Percentiles rank a stretch among this genome's conserved stretches.
phyloP scores from a whole-genome alignment of 2,113 vertebrate species.

The Uria aalge region DNA sequence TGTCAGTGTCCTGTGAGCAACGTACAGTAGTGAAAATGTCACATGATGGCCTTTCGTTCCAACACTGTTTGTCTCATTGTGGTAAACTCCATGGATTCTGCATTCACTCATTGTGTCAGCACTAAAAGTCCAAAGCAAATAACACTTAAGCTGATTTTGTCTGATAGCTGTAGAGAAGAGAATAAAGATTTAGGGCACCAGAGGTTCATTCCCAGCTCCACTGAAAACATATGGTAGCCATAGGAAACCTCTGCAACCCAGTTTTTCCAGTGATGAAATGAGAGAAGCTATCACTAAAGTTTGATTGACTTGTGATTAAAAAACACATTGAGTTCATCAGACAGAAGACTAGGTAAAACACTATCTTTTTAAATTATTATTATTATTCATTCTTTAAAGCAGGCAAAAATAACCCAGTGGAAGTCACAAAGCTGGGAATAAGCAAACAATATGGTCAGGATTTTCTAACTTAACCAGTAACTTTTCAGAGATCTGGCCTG shows the following conservation, averaged over 20 bases:
- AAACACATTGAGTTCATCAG: neutral
- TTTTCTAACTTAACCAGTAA: neutral
- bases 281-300: neutral
- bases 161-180: neutral
- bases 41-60: neutral
- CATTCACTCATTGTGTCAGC: neutral
- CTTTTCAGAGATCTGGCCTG: neutral
- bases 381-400: neutral
- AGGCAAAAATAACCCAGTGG: neutral
- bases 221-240: neutral
- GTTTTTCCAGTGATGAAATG: neutral
- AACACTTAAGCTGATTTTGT: neutral
- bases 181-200: neutral
- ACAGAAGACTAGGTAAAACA: neutral
- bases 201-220: neutral
- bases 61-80: neutral
- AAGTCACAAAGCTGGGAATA: neutral
- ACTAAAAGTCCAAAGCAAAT: neutral
- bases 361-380: too few relatives aligned
- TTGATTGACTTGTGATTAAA: neutral
- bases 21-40: neutral
- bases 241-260: neutral
- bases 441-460: fast-evolving
- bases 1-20: conserved; percentile 19
- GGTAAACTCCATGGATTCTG: neutral